phyloP scores from a whole-genome alignment of 2,797 vertebrate species.

The Schizopygopsis malacanthus region DNA sequence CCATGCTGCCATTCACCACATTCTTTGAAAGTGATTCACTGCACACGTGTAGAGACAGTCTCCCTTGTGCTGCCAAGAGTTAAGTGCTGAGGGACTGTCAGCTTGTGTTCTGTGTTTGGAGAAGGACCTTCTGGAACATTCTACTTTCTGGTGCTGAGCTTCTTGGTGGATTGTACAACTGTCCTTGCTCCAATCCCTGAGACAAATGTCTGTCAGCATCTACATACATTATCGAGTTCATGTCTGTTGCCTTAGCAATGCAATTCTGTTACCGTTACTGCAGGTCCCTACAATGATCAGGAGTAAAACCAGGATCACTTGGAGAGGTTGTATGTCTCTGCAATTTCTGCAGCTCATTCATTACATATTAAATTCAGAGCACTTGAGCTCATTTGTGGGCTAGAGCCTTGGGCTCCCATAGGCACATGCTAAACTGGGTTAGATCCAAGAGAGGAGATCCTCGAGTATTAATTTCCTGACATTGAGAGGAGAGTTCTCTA shows the following conservation, averaged over 20 bases:
- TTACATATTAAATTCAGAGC: background rate
- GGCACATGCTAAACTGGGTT: conserved; percentile 67
- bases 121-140: background rate
- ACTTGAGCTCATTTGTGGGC: background rate
- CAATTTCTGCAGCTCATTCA: background rate
- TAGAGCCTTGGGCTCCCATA: background rate
- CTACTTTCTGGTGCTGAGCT: background rate
- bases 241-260: background rate
- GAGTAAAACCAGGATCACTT: background rate
- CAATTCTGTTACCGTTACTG: background rate
- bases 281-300: background rate
- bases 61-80: background rate
- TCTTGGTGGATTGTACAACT: background rate
- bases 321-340: background rate
- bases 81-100: background rate
- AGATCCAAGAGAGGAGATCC: conserved; percentile 56
- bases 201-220: background rate
- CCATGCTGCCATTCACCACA: background rate
- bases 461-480: conserved; percentile 69
- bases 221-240: background rate
- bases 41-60: background rate
- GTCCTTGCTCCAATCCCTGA: background rate
- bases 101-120: background rate
- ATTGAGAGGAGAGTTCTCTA: conserved; percentile 71
- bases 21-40: background rate